Percentiles rank a stretch among this genome's conserved stretches.
Conservation (phyloP, 2,113 vertebrate species). For the Notarius quadriscutis region DNA sequence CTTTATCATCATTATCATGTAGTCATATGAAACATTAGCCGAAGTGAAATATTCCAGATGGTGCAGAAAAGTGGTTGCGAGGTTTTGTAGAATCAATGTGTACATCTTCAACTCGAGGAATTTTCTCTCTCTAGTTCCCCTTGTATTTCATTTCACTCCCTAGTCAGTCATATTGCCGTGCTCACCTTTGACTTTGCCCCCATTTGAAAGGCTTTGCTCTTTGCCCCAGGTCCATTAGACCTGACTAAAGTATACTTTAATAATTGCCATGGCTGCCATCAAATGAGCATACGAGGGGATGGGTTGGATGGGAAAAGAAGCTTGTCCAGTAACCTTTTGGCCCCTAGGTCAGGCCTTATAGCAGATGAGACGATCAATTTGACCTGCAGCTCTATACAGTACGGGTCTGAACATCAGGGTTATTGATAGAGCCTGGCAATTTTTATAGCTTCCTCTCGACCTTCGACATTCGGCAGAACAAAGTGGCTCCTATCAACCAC, state of each 20-base stretch:
- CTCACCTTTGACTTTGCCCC: constrained; percentile 76
- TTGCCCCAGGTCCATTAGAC: constrained; percentile 76
- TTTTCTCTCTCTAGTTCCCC: background rate
- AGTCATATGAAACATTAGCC: background rate
- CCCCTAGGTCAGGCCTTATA: constrained; percentile 66
- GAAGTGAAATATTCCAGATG: background rate
- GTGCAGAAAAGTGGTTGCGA: background rate
- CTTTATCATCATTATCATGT: constrained; percentile 1
- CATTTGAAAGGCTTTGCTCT: constrained; percentile 74
- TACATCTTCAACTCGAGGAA: background rate
- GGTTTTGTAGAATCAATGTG: background rate
- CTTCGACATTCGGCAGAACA: constrained; percentile 66
- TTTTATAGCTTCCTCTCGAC: constrained; percentile 75
- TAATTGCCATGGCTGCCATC: constrained; percentile 73
- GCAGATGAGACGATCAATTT: constrained; percentile 54
- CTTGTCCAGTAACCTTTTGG: constrained; percentile 74
- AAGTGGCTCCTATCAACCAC: constrained; percentile 21
- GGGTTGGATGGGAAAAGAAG: constrained; percentile 58
- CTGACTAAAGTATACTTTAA: constrained; percentile 78
- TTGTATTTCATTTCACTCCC: constrained; percentile 62
- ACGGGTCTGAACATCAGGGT: constrained; percentile 71
- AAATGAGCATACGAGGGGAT: constrained; percentile 71
- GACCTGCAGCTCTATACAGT: constrained; percentile 69
- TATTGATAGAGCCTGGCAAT: constrained; percentile 73
- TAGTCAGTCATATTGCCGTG: constrained; percentile 60